Evolutionary conservation across 2,888 invertebrate genomes (phyloP).

Genomic region (Dysmachus trigonus): DNA sequence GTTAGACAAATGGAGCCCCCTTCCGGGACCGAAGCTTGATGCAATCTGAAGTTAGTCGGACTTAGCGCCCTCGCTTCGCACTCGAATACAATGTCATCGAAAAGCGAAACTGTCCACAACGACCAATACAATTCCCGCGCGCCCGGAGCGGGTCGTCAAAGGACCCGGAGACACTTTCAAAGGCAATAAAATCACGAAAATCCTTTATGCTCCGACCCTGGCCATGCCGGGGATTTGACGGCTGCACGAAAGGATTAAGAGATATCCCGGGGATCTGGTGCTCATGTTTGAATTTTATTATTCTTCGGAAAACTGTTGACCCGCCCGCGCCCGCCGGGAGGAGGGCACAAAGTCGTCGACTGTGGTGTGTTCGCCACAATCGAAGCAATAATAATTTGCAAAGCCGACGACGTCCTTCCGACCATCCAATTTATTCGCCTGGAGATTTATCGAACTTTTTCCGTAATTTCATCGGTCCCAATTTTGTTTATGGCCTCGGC

Average conservation of each 20-base stretch:
- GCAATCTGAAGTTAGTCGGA: background rate
- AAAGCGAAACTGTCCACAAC: too few species aligned
- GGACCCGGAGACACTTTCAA: background rate
- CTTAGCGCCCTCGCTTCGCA: background rate
- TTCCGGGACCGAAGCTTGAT: background rate
- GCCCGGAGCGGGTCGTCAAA: background rate
- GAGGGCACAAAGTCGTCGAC: background rate
- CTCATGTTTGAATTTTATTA: constrained; percentile 35
- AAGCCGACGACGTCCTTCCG: background rate
- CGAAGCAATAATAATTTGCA: constrained; percentile 19
- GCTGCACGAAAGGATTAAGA: constrained; percentile 32
- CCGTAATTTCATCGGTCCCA: background rate
- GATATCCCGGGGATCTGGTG: constrained; percentile 18
- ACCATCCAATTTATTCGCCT: background rate
- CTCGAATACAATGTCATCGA: background rate
- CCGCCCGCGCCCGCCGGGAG: too few species aligned
- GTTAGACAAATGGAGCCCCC: background rate
- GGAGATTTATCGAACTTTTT: constrained; percentile 7
- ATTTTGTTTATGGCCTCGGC: background rate
- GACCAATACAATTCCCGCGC: background rate
- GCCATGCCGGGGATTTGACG: constrained; percentile 20
- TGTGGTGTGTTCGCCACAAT: background rate
- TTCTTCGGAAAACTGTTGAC: background rate
- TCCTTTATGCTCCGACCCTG: constrained; percentile 19
- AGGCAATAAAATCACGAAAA: constrained; percentile 39